These are phyloP conservation scores for Pyrrhosoma nymphula DNA, from an alignment of 2,888 invertebrate genomes.

Conservation along the genomic window DNA sequence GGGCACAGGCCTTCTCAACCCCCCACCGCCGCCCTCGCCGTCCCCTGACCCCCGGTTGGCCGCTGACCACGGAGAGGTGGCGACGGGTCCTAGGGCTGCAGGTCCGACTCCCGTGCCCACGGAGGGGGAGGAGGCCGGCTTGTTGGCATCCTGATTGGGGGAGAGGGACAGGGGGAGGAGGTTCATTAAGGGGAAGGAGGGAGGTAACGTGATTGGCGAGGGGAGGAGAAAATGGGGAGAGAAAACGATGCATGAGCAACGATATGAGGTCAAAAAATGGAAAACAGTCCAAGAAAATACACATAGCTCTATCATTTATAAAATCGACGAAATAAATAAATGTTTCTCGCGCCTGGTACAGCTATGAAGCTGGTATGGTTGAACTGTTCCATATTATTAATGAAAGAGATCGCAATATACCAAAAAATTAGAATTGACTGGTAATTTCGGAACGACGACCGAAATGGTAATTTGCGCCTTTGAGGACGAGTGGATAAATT, in stretches of 20 bases:
- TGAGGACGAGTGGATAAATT: no score
- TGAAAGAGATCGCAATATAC: no score
- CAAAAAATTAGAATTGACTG: no score
- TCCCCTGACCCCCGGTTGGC: not conserved
- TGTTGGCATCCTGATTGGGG: slow-evolving; percentile 14
- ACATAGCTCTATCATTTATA: no score
- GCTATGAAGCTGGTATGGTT: no score
- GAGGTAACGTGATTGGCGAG: no score
- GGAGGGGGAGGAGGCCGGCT: slow-evolving; percentile 42
- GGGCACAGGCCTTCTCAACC: not conserved
- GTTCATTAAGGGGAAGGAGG: not conserved
- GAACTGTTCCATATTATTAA: no score
- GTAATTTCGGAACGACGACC: no score
- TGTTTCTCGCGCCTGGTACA: no score
- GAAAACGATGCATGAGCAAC: not conserved
- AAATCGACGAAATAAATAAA: no score
- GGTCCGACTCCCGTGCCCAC: not conserved
- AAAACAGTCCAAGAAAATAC: no score
- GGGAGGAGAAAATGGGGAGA: not conserved
- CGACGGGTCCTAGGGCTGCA: not conserved
- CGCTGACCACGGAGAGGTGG: slow-evolving; percentile 22
- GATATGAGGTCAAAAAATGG: not conserved
- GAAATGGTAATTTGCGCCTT: no score
- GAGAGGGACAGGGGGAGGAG: not conserved
- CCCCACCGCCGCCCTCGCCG: not conserved